Conservation (phyloP, 2,888 invertebrate species). For the Volucella inanis region DNA sequence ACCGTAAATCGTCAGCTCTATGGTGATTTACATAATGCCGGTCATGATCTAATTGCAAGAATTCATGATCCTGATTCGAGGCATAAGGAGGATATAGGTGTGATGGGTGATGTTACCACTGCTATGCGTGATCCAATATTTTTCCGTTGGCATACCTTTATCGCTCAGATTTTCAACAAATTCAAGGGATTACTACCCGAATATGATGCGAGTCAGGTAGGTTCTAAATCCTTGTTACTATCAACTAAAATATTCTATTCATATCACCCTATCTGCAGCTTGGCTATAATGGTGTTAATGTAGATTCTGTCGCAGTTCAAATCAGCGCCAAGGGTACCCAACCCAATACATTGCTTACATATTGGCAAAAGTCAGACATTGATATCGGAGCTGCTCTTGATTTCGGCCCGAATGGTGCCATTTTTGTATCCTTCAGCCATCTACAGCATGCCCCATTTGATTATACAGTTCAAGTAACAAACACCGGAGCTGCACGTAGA, state of each 20-base stretch:
- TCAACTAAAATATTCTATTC: not conserved
- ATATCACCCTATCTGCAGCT: constrained; percentile 21
- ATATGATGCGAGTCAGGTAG: constrained; percentile 80
- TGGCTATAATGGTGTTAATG: constrained; percentile 22
- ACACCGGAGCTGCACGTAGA: constrained; percentile 75
- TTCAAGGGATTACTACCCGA: constrained; percentile 86
- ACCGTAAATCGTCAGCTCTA: constrained; percentile 87
- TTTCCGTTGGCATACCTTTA: constrained; percentile 90
- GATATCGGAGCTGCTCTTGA: constrained; percentile 89
- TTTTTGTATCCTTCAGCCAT: constrained; percentile 86
- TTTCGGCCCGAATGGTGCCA: constrained; percentile 87
- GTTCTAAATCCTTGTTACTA: not conserved
- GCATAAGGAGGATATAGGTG: constrained; percentile 87
- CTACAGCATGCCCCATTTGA: constrained; percentile 87
- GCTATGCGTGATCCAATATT: constrained; percentile 92
- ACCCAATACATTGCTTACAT: constrained; percentile 85
- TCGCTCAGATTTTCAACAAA: constrained; percentile 88
- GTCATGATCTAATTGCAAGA: constrained; percentile 88
- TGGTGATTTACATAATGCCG: constrained; percentile 90
- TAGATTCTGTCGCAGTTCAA: constrained; percentile 35
- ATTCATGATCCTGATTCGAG: constrained; percentile 90
- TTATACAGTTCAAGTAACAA: constrained; percentile 85
- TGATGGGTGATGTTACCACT: constrained; percentile 90
- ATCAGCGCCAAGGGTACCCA: constrained; percentile 69
- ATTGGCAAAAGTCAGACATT: constrained; percentile 90